Percentiles rank a stretch among this genome's conserved stretches.
These are phyloP conservation scores for Asobara japonica DNA, from an alignment of 1,140 invertebrate genomes.

Conservation along the genomic window DNA sequence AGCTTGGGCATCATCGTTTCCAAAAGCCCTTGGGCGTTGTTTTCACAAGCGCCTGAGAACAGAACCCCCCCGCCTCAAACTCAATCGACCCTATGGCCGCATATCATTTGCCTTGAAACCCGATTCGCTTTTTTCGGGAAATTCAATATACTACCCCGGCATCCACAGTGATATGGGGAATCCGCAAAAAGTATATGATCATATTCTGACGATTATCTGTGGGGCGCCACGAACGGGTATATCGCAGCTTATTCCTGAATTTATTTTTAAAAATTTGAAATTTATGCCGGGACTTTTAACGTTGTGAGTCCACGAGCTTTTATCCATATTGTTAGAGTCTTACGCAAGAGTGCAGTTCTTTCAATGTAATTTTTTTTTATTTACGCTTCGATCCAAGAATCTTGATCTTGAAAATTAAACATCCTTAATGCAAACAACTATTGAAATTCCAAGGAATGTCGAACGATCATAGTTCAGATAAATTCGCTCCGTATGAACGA, in stretches of 20 bases:
- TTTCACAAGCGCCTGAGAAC: conserved; percentile 42
- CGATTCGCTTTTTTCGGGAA: conserved; percentile 55
- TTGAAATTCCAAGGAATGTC: too few relatives aligned
- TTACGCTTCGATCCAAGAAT: too few relatives aligned
- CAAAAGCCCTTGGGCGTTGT: conserved; percentile 45
- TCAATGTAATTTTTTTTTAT: too few relatives aligned
- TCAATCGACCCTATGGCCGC: conserved; percentile 35
- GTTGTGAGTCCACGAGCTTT: too few relatives aligned
- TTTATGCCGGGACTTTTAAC: too few relatives aligned
- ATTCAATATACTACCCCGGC: conserved; percentile 53
- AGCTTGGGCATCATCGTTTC: conserved; percentile 20
- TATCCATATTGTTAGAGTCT: too few relatives aligned
- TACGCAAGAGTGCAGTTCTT: too few relatives aligned
- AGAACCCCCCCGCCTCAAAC: conserved; percentile 31
- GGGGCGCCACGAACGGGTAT: not conserved
- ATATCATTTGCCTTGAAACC: conserved; percentile 54
- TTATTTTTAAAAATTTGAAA: too few relatives aligned
- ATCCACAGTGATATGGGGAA: not conserved
- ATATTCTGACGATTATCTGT: conserved; percentile 45
- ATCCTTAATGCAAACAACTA: not conserved
- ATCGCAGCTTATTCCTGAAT: not conserved
- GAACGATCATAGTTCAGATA: too few relatives aligned
- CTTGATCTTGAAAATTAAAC: not conserved
- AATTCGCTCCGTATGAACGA: too few relatives aligned
- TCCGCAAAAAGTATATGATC: conserved; percentile 16